Evolutionary conservation across 2,113 vertebrate species (phyloP), one percentile per base, ranked within the genome.

Genomic region (Athene cunicularia): DNA sequence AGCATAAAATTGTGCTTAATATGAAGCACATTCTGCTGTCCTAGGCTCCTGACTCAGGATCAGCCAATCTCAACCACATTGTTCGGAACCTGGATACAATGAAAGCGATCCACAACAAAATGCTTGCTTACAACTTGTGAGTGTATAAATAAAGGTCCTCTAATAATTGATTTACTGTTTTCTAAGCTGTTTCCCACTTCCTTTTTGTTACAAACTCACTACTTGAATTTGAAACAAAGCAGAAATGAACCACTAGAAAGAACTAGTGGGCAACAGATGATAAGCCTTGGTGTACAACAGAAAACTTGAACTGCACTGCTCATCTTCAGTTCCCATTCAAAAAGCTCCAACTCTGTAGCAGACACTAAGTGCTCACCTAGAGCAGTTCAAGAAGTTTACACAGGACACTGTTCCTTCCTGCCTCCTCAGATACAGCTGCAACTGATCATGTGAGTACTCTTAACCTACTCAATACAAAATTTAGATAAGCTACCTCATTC

Each of bases 221-320:
- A 33, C 14, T 86, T 41, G 1, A 41, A 49, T 50, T 73, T 32
- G 37, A 87, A 84, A 80, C 12, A 11, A 75, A 79, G 28, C n/a
- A 66, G 70, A 55, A 92, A 66, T 6, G 2, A 91, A 62, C 19
- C 13, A 49, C 24, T 8, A 16, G 55, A 90, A 80, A 0, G 6
- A 74, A 62, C 2, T 39, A 49, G 17, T 11, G 18, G 30, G 27
- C 50, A 50, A 12, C 11, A 80, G 7, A 30, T 49, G 68, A 6
- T 3, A 58, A 63, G 21, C 5, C n/a, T 35, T 1, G 0, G 41
- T 11, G 4, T 39, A 37, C 19, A 53, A 22, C 0, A 85, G 18
- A 47, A 56, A 62, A 75, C 19, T 27, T 49, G 27, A 60, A 32
- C 24, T 4, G 9, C 47, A 58, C 1, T 27, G 47, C 45, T 58